These are phyloP conservation scores for Cyprinodon tularosa DNA, from an alignment of 2,113 vertebrate species.

Conservation along the genomic window DNA sequence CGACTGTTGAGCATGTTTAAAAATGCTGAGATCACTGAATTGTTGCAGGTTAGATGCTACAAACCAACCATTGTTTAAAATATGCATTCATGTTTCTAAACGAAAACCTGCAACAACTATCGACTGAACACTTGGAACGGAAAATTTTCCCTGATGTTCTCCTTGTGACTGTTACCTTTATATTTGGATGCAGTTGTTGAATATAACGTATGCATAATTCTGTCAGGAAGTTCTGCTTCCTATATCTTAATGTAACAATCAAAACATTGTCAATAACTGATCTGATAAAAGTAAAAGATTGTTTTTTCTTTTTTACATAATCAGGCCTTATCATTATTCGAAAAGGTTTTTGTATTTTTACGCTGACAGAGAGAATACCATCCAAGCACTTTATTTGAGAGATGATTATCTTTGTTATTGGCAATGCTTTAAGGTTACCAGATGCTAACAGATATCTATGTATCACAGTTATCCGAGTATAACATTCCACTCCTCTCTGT, in stretches of 20 bases:
- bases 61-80: conserved; percentile 50
- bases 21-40: conserved; percentile 20
- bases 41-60: conserved; percentile 33
- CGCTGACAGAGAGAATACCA: conserved; percentile 57
- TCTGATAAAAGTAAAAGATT: conserved; percentile 40
- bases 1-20: conserved; percentile 20
- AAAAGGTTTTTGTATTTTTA: conserved; percentile 22
- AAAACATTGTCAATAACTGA: conserved; percentile 24
- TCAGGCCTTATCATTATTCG: conserved; percentile 40
- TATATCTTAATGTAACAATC: conserved; percentile 59
- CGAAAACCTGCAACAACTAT: conserved; percentile 56
- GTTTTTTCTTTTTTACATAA: conserved; percentile 38
- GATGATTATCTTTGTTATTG: conserved; percentile 49
- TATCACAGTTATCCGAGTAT: conserved; percentile 58
- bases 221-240: conserved; percentile 53
- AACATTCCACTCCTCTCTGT: conserved; percentile 70
- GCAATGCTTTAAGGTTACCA: conserved; percentile 65
- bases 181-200: conserved; percentile 51
- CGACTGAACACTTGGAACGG: conserved; percentile 60
- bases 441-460: conserved; percentile 56
- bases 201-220: conserved; percentile 60
- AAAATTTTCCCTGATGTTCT: conserved; percentile 42
- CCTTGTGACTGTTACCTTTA: conserved; percentile 68
- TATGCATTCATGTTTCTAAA: conserved; percentile 63
- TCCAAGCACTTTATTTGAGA: conserved; percentile 82